phyloP scores from a whole-genome alignment of 2,113 vertebrate genomes.

The Halichoeres trimaculatus region DNA sequence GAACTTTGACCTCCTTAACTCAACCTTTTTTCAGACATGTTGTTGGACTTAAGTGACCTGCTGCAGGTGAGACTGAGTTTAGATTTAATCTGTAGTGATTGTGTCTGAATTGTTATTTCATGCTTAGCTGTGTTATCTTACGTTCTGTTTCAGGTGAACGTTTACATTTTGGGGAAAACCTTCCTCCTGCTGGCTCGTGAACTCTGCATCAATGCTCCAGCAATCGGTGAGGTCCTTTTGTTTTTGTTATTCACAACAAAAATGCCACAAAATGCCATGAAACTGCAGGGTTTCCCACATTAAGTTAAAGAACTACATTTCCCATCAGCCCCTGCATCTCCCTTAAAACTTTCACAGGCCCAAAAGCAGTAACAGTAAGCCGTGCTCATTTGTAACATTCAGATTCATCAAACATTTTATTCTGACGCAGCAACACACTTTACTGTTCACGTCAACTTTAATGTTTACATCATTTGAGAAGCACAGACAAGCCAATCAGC shows the following conservation, averaged over 20 bases:
- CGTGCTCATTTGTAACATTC: too few species aligned
- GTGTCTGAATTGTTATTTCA: not conserved
- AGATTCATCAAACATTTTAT: not conserved
- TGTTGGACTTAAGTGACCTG: slow-evolving; percentile 96
- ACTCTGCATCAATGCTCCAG: slow-evolving; percentile 97
- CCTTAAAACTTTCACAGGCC: too few species aligned
- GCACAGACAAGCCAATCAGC: slow-evolving; percentile 6
- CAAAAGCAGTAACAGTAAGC: too few species aligned
- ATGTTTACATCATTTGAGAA: not conserved
- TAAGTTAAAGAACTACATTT: too few species aligned
- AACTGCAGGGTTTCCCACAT: too few species aligned
- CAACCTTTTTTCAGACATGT: slow-evolving; percentile 88
- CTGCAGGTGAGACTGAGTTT: slow-evolving; percentile 86
- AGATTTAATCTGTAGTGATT: not conserved
- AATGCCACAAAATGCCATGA: too few species aligned
- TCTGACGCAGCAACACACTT: not conserved
- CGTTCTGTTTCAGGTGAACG: slow-evolving; percentile 88
- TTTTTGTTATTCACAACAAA: too few species aligned
- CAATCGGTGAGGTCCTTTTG: slow-evolving; percentile 87
- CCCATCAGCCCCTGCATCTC: too few species aligned
- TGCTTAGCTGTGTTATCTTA: too few species aligned
- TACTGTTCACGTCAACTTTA: slow-evolving; percentile 14
- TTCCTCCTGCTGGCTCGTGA: slow-evolving; percentile 95
- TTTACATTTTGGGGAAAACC: slow-evolving; percentile 97
- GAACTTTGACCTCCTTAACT: slow-evolving; percentile 13